Evolutionary conservation across 2,888 invertebrate genomes (phyloP).

Genomic region (Pocota personata): DNA sequence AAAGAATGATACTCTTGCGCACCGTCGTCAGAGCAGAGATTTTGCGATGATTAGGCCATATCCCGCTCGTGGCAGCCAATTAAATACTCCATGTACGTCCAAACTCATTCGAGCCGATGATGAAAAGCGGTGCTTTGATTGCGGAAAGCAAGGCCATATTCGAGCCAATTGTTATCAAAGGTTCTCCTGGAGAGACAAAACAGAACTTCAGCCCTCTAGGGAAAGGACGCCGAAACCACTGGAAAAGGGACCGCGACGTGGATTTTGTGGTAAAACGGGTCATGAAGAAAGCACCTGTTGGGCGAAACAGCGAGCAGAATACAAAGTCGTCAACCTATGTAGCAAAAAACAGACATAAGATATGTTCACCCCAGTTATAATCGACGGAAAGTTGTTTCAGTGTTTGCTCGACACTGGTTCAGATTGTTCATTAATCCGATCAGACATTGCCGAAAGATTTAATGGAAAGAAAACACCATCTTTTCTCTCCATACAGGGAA

Average conservation of each 20-base stretch:
- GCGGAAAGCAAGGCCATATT: constrained; percentile 41
- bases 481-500: not conserved
- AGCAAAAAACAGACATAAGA: not conserved
- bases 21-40: not conserved
- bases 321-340: constrained; percentile 33
- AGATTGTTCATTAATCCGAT: constrained; percentile 22
- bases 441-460: constrained; percentile 17
- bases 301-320: constrained; percentile 47
- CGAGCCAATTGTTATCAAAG: constrained; percentile 28
- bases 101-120: constrained; percentile 44
- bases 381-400: not conserved
- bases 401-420: constrained; percentile 23
- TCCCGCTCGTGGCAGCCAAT: not conserved
- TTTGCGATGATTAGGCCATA: not conserved
- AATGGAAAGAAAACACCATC: not conserved
- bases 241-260: constrained; percentile 3
- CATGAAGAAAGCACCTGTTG: constrained; percentile 59
- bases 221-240: too few relatives aligned
- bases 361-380: too few relatives aligned
- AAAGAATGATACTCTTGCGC: too few relatives aligned
- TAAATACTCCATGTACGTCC: not conserved
- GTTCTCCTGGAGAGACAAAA: not conserved
- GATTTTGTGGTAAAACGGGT: constrained; percentile 48
- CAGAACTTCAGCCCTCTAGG: not conserved
- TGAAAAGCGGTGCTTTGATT: constrained; percentile 32